Base-by-base conservation (phyloP, 64 coral and sea anemone genomes). In the Pocillopora verrucosa region DNA sequence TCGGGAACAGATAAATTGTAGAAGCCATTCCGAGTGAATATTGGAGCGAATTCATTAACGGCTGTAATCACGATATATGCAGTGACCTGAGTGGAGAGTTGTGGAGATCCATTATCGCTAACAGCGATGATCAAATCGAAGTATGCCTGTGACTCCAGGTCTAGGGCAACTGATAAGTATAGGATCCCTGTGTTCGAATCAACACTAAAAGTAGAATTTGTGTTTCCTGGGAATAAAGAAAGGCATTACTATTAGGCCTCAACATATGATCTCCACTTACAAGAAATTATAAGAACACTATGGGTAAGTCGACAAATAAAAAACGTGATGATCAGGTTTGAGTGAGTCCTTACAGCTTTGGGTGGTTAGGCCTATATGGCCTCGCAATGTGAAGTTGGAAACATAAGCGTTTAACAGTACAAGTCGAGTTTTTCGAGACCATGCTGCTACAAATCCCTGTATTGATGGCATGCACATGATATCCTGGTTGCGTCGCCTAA, bases 11-110 rank as follows among this genome's bases (percentile, higher is more conserved):
- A 76, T 4, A 85, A 41, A 19, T 79, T 86, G 41, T 92, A 92
- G 56, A 87, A 86, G 30, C 82, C 83, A 35, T 84, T 61, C 61
- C 69, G 74, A 34, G 81, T 92, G 56, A 92, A 92, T 67, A 34
- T 92, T 2, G 90, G 90, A 0, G 81, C 79, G 72, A 65, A 87
- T 25, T 92, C 90, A 41, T 92, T 92, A 25, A 87, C 60, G 16
- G 90, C 34, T 7, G 90, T 92, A 20, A 92, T 75, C 10, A 67
- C 56, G 10, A 92, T 36, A 20, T 84, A 69, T 11, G 87, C 9
- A 15, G 17, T 20, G 24, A 92, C 82, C 60, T 86, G 60, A n/a
- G 82, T 60, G 9, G 73, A 81, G 20, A 92, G 90, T 19, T 38
- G 20, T 45, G 90, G 82, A 65, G 73, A 62, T 11, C 90, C 90